Percentiles rank a stretch among this genome's conserved stretches.
phyloP scores from a whole-genome alignment of 1,140 invertebrate genomes.

The Aphidius gifuensis region DNA sequence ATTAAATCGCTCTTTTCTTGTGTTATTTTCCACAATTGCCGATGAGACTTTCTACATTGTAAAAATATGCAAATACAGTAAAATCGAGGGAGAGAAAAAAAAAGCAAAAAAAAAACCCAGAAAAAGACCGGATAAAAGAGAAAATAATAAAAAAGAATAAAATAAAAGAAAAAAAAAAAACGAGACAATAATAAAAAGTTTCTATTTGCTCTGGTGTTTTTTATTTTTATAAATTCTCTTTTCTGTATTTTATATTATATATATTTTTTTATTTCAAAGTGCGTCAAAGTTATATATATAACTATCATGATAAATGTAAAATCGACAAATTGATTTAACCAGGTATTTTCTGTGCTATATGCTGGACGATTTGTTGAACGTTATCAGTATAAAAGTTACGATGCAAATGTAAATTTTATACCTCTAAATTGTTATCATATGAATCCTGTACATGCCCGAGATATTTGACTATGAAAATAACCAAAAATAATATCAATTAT shows the following conservation, averaged over 20 bases:
- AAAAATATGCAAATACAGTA: constrained; percentile 22
- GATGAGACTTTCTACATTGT: constrained; percentile 8
- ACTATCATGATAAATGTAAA: too few species aligned
- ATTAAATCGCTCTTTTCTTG: constrained; percentile 20
- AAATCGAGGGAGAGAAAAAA: constrained; percentile 4
- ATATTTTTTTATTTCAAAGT: too few species aligned
- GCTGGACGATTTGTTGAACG: constrained; percentile 22
- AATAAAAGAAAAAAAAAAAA: constrained; percentile 1
- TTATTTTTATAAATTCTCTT: too few species aligned
- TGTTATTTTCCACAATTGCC: constrained; percentile 24
- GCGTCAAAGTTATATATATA: too few species aligned
- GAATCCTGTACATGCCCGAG: too few species aligned
- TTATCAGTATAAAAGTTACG: constrained; percentile 28
- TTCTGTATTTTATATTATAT: too few species aligned
- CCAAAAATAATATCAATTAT: too few species aligned
- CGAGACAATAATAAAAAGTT: background rate
- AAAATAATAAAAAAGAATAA: background rate
- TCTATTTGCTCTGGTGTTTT: too few species aligned
- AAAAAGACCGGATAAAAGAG: background rate
- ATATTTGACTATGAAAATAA: too few species aligned
- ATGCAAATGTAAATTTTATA: constrained; percentile 24
- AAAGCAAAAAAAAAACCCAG: background rate
- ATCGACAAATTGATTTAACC: constrained; percentile 26
- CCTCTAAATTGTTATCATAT: constrained; percentile 18
- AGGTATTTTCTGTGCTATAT: constrained; percentile 27